These are phyloP conservation scores for Mythimna ferrago DNA, from an alignment of 2,888 invertebrate species.

Conservation along the genomic window DNA sequence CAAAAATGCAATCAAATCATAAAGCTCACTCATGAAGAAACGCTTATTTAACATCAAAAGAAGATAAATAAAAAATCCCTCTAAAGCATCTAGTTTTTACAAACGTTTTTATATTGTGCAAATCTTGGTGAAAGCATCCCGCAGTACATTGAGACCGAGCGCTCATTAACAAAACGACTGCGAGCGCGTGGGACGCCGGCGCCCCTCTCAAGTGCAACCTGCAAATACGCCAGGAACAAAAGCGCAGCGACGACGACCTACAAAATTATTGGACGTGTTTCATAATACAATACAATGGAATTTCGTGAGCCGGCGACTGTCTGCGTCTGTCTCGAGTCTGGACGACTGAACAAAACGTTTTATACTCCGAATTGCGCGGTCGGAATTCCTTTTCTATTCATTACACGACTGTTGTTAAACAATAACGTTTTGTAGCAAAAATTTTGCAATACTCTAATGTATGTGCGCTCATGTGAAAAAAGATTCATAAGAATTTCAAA, in stretches of 20 bases:
- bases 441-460: background rate
- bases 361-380: conserved; percentile 27
- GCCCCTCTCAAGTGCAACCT: conserved; percentile 58
- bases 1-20: conserved; percentile 14
- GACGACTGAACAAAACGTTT: conserved; percentile 54
- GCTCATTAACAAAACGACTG: conserved; percentile 73
- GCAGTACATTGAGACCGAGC: conserved; percentile 61
- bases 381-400: conserved; percentile 25
- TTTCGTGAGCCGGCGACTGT: conserved; percentile 47
- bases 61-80: conserved; percentile 55
- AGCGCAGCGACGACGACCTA: conserved; percentile 62
- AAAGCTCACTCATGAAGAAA: conserved; percentile 40
- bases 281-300: conserved; percentile 51
- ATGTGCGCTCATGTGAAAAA: conserved; percentile 3
- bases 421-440: conserved; percentile 4
- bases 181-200: conserved; percentile 54
- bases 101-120: conserved; percentile 64
- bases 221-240: conserved; percentile 62
- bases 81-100: conserved; percentile 57
- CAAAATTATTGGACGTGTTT: conserved; percentile 62
- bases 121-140: conserved; percentile 65
- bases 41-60: conserved; percentile 56
- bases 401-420: conserved; percentile 11
- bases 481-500: conserved; percentile 48
- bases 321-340: conserved; percentile 52